Evolutionary conservation across 2,888 invertebrate species (phyloP).

Genomic region (Noctua janthina): DNA sequence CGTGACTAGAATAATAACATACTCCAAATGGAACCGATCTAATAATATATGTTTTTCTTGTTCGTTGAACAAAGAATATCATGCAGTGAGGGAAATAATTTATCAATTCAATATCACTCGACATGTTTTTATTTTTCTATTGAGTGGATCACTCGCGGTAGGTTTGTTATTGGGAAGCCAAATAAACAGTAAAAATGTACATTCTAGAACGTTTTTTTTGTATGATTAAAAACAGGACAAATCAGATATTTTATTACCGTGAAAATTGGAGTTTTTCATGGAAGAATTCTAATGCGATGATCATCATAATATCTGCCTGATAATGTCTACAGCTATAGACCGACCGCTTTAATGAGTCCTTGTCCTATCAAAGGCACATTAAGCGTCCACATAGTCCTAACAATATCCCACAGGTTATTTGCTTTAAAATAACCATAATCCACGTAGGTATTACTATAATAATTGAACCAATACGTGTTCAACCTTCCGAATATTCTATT

Average conservation of each 20-base stretch:
- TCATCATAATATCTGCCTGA: not conserved
- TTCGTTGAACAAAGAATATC: slow-evolving; percentile 56
- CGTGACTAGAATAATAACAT: slow-evolving; percentile 50
- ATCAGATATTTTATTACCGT: not conserved
- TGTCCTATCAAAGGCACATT: no score
- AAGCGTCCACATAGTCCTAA: no score
- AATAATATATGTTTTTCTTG: slow-evolving; percentile 59
- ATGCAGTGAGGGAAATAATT: slow-evolving; percentile 37
- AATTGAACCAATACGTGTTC: no score
- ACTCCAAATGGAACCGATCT: slow-evolving; percentile 40
- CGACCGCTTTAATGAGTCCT: no score
- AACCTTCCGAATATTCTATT: no score
- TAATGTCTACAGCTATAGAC: not conserved
- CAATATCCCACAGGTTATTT: no score
- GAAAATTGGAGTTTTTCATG: not conserved
- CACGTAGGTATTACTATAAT: no score
- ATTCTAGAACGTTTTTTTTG: not conserved
- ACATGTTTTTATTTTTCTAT: slow-evolving; percentile 39
- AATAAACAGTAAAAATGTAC: not conserved
- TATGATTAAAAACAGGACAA: not conserved
- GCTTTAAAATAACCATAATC: no score
- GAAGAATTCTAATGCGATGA: not conserved
- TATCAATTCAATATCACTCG: slow-evolving; percentile 49
- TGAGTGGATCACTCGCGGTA: slow-evolving; percentile 35
- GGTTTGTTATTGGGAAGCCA: slow-evolving; percentile 9